Base-by-base conservation (phyloP, 1,140 invertebrate species). In the Apis laboriosa region DNA sequence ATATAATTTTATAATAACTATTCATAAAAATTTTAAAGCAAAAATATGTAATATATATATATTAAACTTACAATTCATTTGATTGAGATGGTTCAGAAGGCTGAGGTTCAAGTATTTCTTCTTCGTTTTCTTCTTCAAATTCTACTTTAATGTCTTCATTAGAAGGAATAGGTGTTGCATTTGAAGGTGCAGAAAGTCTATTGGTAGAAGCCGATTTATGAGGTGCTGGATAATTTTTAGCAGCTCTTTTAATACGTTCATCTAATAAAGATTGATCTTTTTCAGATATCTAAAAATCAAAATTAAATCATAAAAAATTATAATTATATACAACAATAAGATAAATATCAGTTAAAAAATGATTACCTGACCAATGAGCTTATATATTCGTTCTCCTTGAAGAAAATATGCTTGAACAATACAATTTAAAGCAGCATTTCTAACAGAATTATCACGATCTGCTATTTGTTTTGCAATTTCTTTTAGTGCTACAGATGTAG, bases 391-490 rank as follows among this genome's bases (percentile, higher is more conserved):
- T 90, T 99, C 98, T 0, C 98, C 98, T 84, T 98, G 97, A 43
- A 98, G 95, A 92, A 97, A 97, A 93, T 98, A 99, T 0, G 97
- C 98, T 88, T 97, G 96, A 21, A 99, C 97, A 67, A 99, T 96
- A 88, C 97, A 98, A 94, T 99, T 99, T 4, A 99, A 94, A 3
- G 99, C 98, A 17, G 98, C 98, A 93, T 98, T 99, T 75, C 99
- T 95, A 64, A 99, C 99, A n/a, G 97, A 96, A 94, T 98, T 99
- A 94, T 99, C 99, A 56, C 98, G 94, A 94, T 99, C 99, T 2
- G 97, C 97, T 89, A 99, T 99, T 91, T 99, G 98, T 68, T 97
- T 97, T 1, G 98, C 98, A 24, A 99, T 96, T 94, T 98, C 97
- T 92, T 98, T 98, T 2, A 99, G 92, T n/a, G 98, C 96, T 21